Evolutionary conservation across 2,113 vertebrate genomes (phyloP).

Genomic region (Phylloscopus trochiloides): DNA sequence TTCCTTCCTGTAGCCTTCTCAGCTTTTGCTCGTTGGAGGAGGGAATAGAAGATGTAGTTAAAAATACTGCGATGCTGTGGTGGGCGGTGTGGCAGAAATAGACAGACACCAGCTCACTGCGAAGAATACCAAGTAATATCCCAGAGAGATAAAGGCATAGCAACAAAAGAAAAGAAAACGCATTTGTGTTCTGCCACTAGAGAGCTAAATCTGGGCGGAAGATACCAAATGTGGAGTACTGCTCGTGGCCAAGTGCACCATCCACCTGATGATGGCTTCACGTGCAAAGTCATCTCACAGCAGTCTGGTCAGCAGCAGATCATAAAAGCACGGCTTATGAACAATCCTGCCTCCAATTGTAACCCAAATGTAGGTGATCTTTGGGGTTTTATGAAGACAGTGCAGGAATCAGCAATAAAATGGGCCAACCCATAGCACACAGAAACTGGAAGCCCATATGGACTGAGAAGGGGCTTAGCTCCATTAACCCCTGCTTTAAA

Average conservation of each 20-base stretch:
- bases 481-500: not conserved
- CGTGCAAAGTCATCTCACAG: not conserved
- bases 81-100: conserved; percentile 62
- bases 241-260: not conserved
- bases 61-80: conserved; percentile 43
- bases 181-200: not conserved
- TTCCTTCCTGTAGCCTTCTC: not conserved
- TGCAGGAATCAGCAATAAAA: not conserved
- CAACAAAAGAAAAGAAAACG: conserved; percentile 9
- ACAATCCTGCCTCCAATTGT: not conserved
- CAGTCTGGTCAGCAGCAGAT: not conserved
- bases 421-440: not conserved
- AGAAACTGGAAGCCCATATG: not conserved
- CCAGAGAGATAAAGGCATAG: conserved; percentile 23
- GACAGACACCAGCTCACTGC: conserved; percentile 43
- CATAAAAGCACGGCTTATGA: not conserved
- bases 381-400: not conserved
- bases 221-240: not conserved
- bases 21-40: not conserved
- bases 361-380: not conserved
- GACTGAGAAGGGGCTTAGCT: not conserved
- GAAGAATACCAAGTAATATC: conserved; percentile 40
- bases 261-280: not conserved
- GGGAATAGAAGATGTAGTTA: conserved; percentile 45
- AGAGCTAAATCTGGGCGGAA: not conserved